Conservation (phyloP, 2,888 invertebrate species). For the Allygus modestus region DNA sequence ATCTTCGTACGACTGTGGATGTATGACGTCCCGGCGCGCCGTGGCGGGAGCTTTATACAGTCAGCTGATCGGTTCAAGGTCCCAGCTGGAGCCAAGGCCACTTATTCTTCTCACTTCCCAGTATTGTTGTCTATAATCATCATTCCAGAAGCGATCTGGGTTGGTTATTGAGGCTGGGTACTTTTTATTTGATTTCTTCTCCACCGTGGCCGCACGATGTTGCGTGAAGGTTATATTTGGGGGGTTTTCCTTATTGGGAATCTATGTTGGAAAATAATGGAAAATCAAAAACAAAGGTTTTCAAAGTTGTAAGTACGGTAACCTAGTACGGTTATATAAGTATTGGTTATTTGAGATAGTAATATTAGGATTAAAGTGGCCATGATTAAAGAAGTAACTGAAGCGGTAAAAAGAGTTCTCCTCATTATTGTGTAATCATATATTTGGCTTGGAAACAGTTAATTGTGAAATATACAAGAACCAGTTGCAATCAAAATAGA, state of each 20-base stretch:
- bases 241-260: constrained; percentile 18
- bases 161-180: background rate
- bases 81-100: constrained; percentile 4
- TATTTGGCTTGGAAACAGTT: too few relatives aligned
- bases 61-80: constrained; percentile 25
- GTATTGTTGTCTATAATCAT: constrained; percentile 4
- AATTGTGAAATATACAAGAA: too few relatives aligned
- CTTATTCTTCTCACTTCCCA: background rate
- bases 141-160: background rate
- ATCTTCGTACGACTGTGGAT: background rate
- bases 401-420: too few relatives aligned
- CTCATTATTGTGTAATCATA: too few relatives aligned
- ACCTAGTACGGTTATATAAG: too few relatives aligned
- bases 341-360: too few relatives aligned
- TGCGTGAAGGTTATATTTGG: background rate
- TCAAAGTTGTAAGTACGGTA: too few relatives aligned
- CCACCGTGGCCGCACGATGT: background rate
- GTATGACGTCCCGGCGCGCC: background rate
- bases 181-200: background rate
- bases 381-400: too few relatives aligned
- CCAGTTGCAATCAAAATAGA: too few relatives aligned
- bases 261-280: too few relatives aligned
- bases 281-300: too few relatives aligned
- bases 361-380: too few relatives aligned
- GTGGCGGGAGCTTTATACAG: constrained; percentile 2